A percentile compares a stretch with the other conserved stretches of the same genome.
Conservation (phyloP, 2,888 invertebrate species). For the Spilarctia lutea region DNA sequence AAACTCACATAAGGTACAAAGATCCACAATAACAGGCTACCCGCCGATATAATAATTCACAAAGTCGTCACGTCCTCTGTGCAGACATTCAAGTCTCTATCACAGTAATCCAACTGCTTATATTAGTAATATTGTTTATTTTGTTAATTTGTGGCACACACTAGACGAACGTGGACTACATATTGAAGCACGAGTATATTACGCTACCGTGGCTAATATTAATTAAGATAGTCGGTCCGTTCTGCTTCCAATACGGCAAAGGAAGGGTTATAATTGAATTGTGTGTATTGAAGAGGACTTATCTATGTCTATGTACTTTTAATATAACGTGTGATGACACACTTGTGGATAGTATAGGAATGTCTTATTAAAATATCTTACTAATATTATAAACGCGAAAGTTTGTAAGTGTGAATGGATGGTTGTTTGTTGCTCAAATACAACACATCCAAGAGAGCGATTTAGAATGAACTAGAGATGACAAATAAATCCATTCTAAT, state of each 20-base stretch:
- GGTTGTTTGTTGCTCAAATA: no score
- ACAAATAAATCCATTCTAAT: no score
- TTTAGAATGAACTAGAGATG: no score
- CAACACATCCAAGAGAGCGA: no score
- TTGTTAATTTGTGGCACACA: background rate
- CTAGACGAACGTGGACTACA: background rate
- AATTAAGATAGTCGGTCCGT: background rate
- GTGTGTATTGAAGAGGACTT: background rate
- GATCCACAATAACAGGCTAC: background rate
- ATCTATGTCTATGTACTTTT: background rate
- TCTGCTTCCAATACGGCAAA: background rate
- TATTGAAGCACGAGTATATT: background rate
- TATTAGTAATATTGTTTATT: conserved; percentile 12
- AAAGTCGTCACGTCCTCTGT: background rate
- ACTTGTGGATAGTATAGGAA: background rate
- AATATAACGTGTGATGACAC: background rate
- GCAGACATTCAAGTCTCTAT: conserved; percentile 3
- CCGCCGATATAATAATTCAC: background rate
- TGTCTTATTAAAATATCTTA: background rate
- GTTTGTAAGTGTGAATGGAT: no score
- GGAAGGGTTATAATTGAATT: background rate
- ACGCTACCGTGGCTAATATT: background rate
- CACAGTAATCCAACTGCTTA: background rate
- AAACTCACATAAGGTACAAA: background rate
- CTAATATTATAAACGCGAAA: no score